Evolutionary conservation across 2,797 vertebrate species (phyloP).

Genomic region (Neomorphus geoffroyi): DNA sequence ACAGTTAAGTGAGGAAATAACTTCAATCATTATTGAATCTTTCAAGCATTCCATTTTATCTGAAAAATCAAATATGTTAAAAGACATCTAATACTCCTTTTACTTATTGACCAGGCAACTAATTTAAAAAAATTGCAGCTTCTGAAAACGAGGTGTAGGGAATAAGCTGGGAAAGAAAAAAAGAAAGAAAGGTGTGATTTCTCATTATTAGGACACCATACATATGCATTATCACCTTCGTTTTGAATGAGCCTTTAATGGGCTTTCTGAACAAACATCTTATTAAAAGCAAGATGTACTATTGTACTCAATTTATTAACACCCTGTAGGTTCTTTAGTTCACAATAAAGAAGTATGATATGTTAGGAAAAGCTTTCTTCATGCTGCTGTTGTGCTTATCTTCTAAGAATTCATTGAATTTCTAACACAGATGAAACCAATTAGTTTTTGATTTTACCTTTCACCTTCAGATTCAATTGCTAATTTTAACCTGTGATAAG

Average conservation of each 20-base stretch:
- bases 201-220: not conserved
- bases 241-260: constrained; percentile 39
- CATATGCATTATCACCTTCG: not conserved
- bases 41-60: constrained; percentile 25
- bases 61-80: constrained; percentile 28
- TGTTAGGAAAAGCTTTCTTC: not conserved
- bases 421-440: not conserved
- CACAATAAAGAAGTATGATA: not conserved
- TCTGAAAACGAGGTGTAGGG: not conserved
- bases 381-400: not conserved
- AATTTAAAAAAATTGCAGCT: constrained; percentile 16
- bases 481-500: not conserved
- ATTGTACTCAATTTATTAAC: constrained; percentile 54
- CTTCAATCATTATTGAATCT: not conserved
- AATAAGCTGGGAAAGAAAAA: not conserved
- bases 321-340: not conserved
- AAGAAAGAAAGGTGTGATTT: constrained; percentile 23
- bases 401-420: constrained; percentile 21
- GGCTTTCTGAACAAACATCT: constrained; percentile 38
- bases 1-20: not conserved
- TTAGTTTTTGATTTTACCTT: not conserved
- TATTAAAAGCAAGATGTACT: constrained; percentile 48
- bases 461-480: not conserved
- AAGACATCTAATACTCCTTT: not conserved
- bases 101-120: constrained; percentile 35